A percentile compares a stretch with the other conserved stretches of the same genome.
These are phyloP conservation scores for Syngnathus scovelli DNA, from an alignment of 2,113 vertebrate species.

Conservation along the genomic window DNA sequence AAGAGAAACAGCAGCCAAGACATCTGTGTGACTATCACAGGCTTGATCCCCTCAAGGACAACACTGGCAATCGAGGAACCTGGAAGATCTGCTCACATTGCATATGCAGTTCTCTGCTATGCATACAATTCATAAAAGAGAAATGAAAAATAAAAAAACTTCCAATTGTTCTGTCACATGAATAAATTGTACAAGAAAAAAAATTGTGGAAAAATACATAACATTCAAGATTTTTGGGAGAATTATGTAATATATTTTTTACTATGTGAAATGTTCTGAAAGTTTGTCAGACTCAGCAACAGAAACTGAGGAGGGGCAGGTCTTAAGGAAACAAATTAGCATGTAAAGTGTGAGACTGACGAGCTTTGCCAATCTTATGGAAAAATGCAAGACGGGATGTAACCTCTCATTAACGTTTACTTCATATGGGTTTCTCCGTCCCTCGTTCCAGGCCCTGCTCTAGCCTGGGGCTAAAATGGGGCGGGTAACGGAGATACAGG, in stretches of 20 bases:
- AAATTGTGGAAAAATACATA: no score
- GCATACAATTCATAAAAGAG: background rate
- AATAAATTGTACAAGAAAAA: no score
- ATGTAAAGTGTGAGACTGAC: background rate
- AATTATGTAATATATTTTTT: no score
- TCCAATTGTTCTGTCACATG: no score
- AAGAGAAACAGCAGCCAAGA: constrained; percentile 63
- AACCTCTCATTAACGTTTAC: background rate
- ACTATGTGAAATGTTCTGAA: background rate
- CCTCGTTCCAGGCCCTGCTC: constrained; percentile 46
- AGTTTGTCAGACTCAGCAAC: background rate
- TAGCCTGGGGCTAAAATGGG: constrained; percentile 44
- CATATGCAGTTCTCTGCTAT: constrained; percentile 25
- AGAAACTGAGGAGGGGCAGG: background rate
- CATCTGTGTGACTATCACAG: constrained; percentile 67
- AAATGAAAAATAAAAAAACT: no score
- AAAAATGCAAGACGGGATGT: constrained; percentile 1
- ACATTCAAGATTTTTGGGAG: no score
- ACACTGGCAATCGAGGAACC: constrained; percentile 45
- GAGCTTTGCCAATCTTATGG: constrained; percentile 29
- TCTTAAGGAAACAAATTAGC: background rate
- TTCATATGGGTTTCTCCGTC: constrained; percentile 36
- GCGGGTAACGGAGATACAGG: constrained; percentile 46
- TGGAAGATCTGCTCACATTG: constrained; percentile 52
- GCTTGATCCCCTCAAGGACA: constrained; percentile 48